Percentiles rank a stretch among this genome's conserved stretches.
Conservation (phyloP, 2,113 vertebrate genomes). For the Pungitius pungitius region DNA sequence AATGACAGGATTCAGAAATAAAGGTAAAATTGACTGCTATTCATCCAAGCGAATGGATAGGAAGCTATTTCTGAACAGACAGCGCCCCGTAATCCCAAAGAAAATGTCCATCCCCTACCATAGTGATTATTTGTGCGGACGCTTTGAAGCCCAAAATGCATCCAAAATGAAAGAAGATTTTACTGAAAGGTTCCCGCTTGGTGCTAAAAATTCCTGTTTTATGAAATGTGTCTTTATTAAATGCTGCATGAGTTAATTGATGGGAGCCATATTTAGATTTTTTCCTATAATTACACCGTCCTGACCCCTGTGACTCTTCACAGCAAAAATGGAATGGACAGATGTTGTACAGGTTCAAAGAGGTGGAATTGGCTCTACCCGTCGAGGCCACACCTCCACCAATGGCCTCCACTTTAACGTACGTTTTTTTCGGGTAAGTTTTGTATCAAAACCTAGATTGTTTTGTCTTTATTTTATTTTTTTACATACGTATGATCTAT, state of each 20-base stretch:
- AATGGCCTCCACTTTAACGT: neutral
- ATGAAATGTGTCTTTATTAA: too few relatives aligned
- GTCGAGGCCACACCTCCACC: neutral
- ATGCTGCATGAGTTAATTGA: neutral
- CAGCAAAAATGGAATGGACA: conserved; percentile 1
- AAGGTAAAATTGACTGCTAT: too few relatives aligned
- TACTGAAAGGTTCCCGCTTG: too few relatives aligned
- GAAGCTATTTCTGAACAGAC: too few relatives aligned
- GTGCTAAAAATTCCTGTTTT: neutral
- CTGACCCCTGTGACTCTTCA: neutral
- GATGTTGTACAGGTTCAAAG: neutral
- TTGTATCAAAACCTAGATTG: neutral
- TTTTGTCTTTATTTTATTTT: too few relatives aligned
- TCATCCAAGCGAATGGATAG: too few relatives aligned
- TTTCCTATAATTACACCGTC: neutral
- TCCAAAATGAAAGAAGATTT: too few relatives aligned
- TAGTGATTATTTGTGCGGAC: too few relatives aligned
- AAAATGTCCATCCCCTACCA: too few relatives aligned
- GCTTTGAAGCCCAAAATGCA: too few relatives aligned
- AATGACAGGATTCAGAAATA: too few relatives aligned
- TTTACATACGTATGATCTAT: neutral
- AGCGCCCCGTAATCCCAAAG: too few relatives aligned
- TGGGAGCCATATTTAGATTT: neutral
- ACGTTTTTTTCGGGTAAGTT: neutral
- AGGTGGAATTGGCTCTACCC: neutral